Conservation (phyloP, 2,888 invertebrate genomes). For the Junonia oenone region DNA sequence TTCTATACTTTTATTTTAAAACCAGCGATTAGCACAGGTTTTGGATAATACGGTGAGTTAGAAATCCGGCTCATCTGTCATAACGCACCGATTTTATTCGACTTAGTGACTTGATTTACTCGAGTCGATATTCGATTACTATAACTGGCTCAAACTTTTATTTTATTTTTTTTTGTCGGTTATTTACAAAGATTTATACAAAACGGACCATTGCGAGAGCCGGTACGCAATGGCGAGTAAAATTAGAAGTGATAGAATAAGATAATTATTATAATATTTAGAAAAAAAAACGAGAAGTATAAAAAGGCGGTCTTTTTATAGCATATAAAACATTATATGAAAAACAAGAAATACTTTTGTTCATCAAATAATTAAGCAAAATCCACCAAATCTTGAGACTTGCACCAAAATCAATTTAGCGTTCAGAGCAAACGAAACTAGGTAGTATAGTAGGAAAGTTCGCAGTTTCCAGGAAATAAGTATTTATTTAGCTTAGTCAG, state of each 20-base stretch:
- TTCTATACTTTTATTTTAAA: too few species aligned
- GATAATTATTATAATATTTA: too few species aligned
- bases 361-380: too few species aligned
- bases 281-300: too few species aligned
- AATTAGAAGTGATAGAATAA: too few species aligned
- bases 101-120: constrained; percentile 1
- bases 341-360: too few species aligned
- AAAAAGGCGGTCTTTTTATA: too few species aligned
- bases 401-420: constrained; percentile 1
- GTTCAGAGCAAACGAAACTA: not conserved
- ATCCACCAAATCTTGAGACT: not conserved
- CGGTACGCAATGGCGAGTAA: too few species aligned
- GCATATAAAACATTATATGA: too few species aligned
- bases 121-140: not conserved
- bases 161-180: too few species aligned
- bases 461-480: not conserved
- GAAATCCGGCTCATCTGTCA: constrained; percentile 30
- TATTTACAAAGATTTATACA: too few species aligned
- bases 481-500: constrained; percentile 18
- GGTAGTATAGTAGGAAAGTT: not conserved
- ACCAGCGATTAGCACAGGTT: constrained; percentile 37
- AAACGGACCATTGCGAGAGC: too few species aligned
- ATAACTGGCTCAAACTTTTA: not conserved
- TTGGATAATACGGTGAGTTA: constrained; percentile 29
- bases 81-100: constrained; percentile 21